Evolutionary conservation across 2,113 vertebrate genomes (phyloP).

Genomic region (Zingel zingel): DNA sequence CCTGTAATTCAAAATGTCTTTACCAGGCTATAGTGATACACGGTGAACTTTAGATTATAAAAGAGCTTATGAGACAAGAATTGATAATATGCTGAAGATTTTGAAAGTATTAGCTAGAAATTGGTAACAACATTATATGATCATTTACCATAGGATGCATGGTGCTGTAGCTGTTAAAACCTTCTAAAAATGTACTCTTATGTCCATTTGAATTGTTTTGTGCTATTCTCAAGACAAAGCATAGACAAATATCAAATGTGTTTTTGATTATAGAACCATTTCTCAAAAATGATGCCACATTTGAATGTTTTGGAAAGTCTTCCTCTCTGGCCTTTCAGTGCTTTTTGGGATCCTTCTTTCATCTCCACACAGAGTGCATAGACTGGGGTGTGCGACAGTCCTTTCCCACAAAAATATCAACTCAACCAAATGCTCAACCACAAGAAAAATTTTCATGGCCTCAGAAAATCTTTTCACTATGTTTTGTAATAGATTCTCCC

Average conservation of each 20-base stretch:
- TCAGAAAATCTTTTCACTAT: conserved; percentile 30
- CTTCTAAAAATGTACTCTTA: background rate
- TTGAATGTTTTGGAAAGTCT: background rate
- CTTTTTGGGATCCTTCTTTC: conserved; percentile 22
- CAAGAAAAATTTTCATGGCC: conserved; percentile 29
- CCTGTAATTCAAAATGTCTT: background rate
- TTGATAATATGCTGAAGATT: background rate
- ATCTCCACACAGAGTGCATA: background rate
- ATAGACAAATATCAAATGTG: background rate
- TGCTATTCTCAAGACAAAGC: background rate
- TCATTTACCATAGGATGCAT: background rate
- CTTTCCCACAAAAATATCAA: conserved; percentile 25
- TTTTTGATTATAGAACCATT: background rate
- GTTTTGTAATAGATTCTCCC: conserved; percentile 59
- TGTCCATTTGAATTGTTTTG: background rate
- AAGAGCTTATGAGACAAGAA: background rate
- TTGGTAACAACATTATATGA: background rate
- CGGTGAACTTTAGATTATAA: background rate
- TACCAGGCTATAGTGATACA: background rate
- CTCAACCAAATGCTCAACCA: conserved; percentile 23
- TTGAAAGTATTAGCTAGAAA: background rate
- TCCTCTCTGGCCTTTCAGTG: background rate
- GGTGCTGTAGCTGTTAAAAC: background rate
- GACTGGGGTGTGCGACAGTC: background rate
- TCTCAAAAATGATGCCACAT: background rate